Percentiles rank a stretch among this genome's conserved stretches.
Conservation (phyloP, 2,888 invertebrate species). For the Drosophila conformis region DNA sequence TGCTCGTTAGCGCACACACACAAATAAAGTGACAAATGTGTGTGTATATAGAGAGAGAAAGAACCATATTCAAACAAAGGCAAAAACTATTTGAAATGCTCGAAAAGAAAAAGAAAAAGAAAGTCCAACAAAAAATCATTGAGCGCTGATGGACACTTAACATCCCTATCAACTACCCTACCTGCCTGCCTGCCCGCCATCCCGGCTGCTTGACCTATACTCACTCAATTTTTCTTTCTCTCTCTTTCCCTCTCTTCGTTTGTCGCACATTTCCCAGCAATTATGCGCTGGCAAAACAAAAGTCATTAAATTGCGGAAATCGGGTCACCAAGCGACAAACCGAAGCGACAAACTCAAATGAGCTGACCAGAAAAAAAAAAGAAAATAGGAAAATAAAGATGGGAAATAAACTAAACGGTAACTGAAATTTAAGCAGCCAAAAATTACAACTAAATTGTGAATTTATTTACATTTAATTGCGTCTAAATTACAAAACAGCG, state of each 20-base stretch:
- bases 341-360: slow-evolving; percentile 47
- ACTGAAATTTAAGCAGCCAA: slow-evolving; percentile 50
- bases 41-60: slow-evolving; percentile 13
- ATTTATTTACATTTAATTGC: slow-evolving; percentile 80
- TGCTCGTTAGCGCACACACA: slow-evolving; percentile 66
- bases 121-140: slow-evolving; percentile 67
- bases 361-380: slow-evolving; percentile 39
- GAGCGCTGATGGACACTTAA: slow-evolving; percentile 57
- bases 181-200: slow-evolving; percentile 21
- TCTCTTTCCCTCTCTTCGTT: slow-evolving; percentile 2
- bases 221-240: background rate
- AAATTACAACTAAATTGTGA: slow-evolving; percentile 75
- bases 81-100: slow-evolving; percentile 41
- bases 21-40: slow-evolving; percentile 12
- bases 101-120: slow-evolving; percentile 59
- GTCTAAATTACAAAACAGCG: slow-evolving; percentile 67
- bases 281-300: slow-evolving; percentile 78
- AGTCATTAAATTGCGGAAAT: slow-evolving; percentile 81
- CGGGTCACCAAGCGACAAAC: slow-evolving; percentile 73
- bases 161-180: slow-evolving; percentile 40
- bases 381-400: slow-evolving; percentile 19
- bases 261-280: slow-evolving; percentile 69
- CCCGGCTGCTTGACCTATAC: slow-evolving; percentile 32
- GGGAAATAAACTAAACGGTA: slow-evolving; percentile 45
- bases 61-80: slow-evolving; percentile 43